A percentile compares a stretch with the other conserved stretches of the same genome.
Conservation (phyloP, 1,140 invertebrate species). For the Luehdorfia chinensis region DNA sequence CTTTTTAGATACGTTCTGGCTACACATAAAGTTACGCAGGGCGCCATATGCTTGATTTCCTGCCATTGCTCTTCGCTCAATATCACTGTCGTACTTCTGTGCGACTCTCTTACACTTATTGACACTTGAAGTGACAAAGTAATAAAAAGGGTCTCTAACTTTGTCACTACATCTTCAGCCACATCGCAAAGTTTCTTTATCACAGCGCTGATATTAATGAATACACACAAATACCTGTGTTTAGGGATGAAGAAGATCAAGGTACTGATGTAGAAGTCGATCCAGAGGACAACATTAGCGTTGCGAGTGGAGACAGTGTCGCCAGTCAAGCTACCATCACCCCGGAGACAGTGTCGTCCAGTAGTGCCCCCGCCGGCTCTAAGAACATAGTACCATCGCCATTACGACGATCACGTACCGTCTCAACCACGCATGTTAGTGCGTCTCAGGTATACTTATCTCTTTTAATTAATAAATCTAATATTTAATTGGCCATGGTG, state of each 20-base stretch:
- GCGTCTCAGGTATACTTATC: slow-evolving; percentile 25
- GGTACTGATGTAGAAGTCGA: slow-evolving; percentile 45
- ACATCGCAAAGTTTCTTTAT: no score
- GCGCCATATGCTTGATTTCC: no score
- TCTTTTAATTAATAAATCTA: not conserved
- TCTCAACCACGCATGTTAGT: slow-evolving; percentile 37
- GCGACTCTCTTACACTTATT: no score
- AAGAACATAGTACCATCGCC: slow-evolving; percentile 37
- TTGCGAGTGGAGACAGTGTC: slow-evolving; percentile 48
- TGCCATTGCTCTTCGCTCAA: no score
- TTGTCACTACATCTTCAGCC: no score
- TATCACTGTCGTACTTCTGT: no score
- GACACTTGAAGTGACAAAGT: no score
- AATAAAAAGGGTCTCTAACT: no score
- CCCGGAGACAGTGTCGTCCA: slow-evolving; percentile 48
- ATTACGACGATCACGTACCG: slow-evolving; percentile 47
- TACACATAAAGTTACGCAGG: no score
- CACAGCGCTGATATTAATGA: no score
- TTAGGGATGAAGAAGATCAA: slow-evolving; percentile 48
- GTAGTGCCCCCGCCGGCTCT: slow-evolving; percentile 52
- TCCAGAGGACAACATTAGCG: slow-evolving; percentile 43
- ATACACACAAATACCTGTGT: no score
- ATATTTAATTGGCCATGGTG: not conserved
- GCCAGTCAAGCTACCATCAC: slow-evolving; percentile 57
- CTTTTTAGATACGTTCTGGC: no score